phyloP scores from a whole-genome alignment of 2,797 vertebrate species.

The Esox lucius region DNA sequence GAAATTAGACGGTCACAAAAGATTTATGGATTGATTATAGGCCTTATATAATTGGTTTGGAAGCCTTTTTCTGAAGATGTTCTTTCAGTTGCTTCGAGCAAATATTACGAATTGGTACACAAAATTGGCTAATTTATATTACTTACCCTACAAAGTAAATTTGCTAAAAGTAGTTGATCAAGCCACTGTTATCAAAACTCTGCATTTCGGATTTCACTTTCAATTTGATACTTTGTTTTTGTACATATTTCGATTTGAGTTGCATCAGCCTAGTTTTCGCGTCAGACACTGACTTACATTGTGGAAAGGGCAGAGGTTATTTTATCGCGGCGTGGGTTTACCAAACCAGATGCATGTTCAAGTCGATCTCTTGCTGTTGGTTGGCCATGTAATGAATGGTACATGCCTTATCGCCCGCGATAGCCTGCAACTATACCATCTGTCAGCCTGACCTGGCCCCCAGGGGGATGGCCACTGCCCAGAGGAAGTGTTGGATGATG shows the following conservation, averaged over 20 bases:
- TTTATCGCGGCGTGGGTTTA: slow-evolving; percentile 8
- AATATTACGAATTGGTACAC: background rate
- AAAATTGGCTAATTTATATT: background rate
- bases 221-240: background rate
- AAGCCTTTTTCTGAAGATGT: background rate
- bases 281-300: background rate
- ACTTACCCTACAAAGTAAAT: background rate
- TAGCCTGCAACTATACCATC: slow-evolving; percentile 52
- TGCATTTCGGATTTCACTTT: background rate
- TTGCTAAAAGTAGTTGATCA: background rate
- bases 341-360: slow-evolving; percentile 6
- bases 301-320: background rate
- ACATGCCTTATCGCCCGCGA: slow-evolving; percentile 27
- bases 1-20: background rate
- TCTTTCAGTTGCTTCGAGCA: background rate
- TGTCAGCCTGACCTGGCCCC: slow-evolving; percentile 50
- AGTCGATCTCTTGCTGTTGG: slow-evolving; percentile 22
- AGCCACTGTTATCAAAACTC: background rate
- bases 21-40: background rate
- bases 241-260: no score
- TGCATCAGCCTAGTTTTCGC: background rate
- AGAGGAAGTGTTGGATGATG: slow-evolving; percentile 51
- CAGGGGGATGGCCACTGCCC: slow-evolving; percentile 55
- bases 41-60: background rate
- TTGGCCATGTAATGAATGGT: slow-evolving; percentile 46